A percentile compares a stretch with the other conserved stretches of the same genome.
Conservation (phyloP, 2,797 vertebrate genomes). For the Enteromius argenteus region DNA sequence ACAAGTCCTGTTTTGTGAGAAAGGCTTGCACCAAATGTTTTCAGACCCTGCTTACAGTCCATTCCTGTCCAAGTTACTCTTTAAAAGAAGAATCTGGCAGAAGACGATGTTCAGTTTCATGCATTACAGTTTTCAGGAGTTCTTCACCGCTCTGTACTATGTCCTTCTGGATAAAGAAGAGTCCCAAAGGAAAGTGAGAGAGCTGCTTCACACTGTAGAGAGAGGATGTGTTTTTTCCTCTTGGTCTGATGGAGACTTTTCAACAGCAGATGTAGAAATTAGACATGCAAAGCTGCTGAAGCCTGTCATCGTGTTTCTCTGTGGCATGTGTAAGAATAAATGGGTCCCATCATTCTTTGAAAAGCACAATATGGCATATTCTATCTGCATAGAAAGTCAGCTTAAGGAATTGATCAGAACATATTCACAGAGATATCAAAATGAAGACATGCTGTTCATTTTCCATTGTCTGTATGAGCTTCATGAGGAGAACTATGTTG, state of each 20-base stretch:
- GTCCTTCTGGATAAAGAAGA: conserved; percentile 31
- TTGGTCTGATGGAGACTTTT: conserved; percentile 1
- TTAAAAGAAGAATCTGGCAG: neutral
- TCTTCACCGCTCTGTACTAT: conserved; percentile 44
- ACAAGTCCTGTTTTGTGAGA: conserved; percentile 43
- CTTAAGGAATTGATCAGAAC: conserved; percentile 40
- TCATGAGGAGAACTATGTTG: neutral
- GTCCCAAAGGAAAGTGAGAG: conserved; percentile 18
- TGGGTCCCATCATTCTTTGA: neutral
- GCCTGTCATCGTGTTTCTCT: conserved; percentile 39
- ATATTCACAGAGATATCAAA: conserved; percentile 15
- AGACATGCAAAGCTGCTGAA: neutral
- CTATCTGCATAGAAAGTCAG: neutral
- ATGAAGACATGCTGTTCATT: conserved; percentile 7
- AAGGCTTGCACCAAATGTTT: neutral
- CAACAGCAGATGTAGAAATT: neutral
- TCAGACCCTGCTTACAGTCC: neutral
- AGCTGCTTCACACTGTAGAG: conserved; percentile 26
- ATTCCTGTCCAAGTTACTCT: conserved; percentile 32
- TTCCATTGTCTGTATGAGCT: conserved; percentile 48
- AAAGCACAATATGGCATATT: neutral
- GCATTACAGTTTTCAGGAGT: conserved; percentile 53
- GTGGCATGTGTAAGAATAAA: conserved; percentile 32
- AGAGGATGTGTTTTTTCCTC: conserved; percentile 2
- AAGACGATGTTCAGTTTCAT: conserved; percentile 36